These are phyloP conservation scores for Orestias chungarensis DNA, from an alignment of 2,797 vertebrate genomes.

Conservation along the genomic window DNA sequence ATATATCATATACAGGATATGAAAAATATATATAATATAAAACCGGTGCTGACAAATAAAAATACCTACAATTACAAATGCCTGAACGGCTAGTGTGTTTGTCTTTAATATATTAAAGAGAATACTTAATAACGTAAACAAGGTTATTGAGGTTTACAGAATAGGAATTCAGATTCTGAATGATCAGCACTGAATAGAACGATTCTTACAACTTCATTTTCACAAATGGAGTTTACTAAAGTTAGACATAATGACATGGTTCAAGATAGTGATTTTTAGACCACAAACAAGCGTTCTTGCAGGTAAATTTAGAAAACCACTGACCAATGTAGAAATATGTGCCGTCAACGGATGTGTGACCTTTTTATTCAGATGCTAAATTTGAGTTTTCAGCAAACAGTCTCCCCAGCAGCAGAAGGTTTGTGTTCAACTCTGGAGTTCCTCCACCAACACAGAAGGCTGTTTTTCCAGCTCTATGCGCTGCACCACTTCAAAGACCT, in stretches of 20 bases:
- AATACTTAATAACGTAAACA: not conserved
- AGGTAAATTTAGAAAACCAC: not conserved
- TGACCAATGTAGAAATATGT: not conserved
- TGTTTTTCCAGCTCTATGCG: not conserved
- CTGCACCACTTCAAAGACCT: constrained; percentile 51
- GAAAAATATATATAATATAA: not conserved
- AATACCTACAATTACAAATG: not conserved
- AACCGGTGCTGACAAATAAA: too few species aligned
- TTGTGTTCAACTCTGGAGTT: not conserved
- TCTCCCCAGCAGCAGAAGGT: not conserved
- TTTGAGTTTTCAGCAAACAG: not conserved
- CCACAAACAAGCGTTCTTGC: not conserved
- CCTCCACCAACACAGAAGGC: not conserved
- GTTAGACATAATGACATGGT: not conserved
- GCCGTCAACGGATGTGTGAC: too few species aligned
- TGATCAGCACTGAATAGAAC: not conserved
- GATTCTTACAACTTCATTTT: too few species aligned
- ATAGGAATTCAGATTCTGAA: not conserved
- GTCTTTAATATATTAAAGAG: not conserved
- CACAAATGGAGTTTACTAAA: too few species aligned
- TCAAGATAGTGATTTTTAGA: not conserved
- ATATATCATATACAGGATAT: too few species aligned
- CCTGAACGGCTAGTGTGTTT: not conserved
- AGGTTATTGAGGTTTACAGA: not conserved
- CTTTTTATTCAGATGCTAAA: not conserved